Evolutionary conservation across 2,888 invertebrate species (phyloP).

Genomic region (Notodonta ziczac): DNA sequence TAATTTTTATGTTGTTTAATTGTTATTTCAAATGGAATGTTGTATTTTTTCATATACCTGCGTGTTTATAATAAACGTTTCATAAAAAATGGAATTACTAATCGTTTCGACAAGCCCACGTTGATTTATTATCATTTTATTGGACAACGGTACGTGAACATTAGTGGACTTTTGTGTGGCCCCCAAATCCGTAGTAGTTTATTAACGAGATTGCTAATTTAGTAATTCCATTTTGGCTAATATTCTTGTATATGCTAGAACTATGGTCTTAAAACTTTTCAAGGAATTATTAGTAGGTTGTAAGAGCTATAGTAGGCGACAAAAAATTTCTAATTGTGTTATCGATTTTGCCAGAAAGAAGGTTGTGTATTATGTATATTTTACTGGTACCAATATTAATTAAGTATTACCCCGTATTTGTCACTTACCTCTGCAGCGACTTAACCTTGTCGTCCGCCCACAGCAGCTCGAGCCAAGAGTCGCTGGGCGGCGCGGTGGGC

Average conservation of each 20-base stretch:
- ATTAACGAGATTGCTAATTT: conserved; percentile 34
- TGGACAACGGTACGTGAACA: conserved; percentile 48
- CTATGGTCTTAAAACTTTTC: too few species aligned
- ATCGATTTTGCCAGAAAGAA: too few species aligned
- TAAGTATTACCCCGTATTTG: too few species aligned
- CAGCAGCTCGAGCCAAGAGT: conserved; percentile 92
- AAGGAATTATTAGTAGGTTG: too few species aligned
- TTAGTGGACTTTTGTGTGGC: conserved; percentile 47
- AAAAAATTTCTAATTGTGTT: too few species aligned
- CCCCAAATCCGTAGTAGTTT: conserved; percentile 40
- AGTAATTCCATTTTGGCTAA: conserved; percentile 72
- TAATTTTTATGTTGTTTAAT: too few species aligned
- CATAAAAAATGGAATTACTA: conserved; percentile 72
- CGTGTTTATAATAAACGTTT: conserved; percentile 21
- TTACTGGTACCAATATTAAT: too few species aligned
- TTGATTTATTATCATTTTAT: conserved; percentile 11
- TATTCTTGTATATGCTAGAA: neutral
- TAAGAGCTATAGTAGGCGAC: too few species aligned
- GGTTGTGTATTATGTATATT: too few species aligned
- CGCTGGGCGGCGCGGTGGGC: conserved; percentile 86
- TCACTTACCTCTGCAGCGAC: neutral
- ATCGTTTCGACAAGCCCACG: conserved; percentile 38
- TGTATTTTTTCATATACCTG: neutral
- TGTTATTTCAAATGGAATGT: neutral
- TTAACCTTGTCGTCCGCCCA: neutral